phyloP scores from a whole-genome alignment of 1,140 invertebrate genomes.

The Microplitis mediator region DNA sequence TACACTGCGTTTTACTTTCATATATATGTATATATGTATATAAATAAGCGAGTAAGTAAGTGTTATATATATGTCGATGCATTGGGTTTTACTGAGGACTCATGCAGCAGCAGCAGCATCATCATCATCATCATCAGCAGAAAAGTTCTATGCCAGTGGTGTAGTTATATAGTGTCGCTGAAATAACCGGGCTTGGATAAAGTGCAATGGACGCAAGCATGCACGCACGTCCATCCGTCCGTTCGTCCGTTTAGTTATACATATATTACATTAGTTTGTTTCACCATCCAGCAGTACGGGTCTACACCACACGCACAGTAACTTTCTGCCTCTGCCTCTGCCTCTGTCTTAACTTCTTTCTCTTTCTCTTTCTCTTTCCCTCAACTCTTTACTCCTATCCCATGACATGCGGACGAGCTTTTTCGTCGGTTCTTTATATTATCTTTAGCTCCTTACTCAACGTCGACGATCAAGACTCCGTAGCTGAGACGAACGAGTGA shows the following conservation, averaged over 20 bases:
- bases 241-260: slow-evolving; percentile 6
- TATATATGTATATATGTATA: neutral
- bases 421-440: no score
- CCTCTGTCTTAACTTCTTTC: no score
- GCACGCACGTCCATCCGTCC: slow-evolving; percentile 27
- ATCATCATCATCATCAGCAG: no score
- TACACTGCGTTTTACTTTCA: neutral
- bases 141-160: no score
- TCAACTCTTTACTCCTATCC: neutral
- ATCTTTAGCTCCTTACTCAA: no score
- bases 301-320: neutral
- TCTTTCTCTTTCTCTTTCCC: no score
- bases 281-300: neutral
- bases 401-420: neutral
- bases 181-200: slow-evolving; percentile 57
- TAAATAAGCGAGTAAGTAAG: neutral
- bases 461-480: no score
- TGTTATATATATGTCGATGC: no score
- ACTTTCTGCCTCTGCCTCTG: neutral
- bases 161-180: slow-evolving; percentile 42
- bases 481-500: neutral
- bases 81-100: slow-evolving; percentile 17
- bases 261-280: neutral
- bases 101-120: no score
- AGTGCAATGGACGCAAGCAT: slow-evolving; percentile 56